These are phyloP conservation scores for Protobothrops mucrosquamatus DNA, from an alignment of 2,113 vertebrate genomes.

Conservation along the genomic window DNA sequence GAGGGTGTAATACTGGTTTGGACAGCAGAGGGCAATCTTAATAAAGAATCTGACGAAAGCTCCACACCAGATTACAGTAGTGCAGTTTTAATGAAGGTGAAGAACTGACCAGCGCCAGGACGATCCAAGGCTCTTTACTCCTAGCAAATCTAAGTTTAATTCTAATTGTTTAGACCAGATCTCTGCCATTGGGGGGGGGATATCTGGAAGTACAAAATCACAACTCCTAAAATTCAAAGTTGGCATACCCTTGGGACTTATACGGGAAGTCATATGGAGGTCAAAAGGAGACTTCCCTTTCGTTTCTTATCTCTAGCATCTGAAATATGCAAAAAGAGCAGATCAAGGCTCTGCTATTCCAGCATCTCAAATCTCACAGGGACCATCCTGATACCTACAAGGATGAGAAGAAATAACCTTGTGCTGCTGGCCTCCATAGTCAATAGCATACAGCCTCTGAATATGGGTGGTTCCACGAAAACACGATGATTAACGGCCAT, in stretches of 20 bases:
- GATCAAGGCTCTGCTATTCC: neutral
- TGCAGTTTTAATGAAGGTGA: neutral
- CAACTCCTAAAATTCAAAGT: neutral
- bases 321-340: neutral
- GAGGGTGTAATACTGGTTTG: neutral
- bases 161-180: neutral
- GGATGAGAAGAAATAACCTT: neutral
- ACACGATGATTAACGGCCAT: neutral
- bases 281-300: neutral
- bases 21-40: conserved; percentile 13
- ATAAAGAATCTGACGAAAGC: neutral
- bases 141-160: neutral
- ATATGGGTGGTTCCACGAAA: neutral
- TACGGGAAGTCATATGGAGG: neutral
- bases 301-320: neutral
- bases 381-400: neutral
- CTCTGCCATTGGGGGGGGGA: neutral
- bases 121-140: neutral
- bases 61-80: neutral
- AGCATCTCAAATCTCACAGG: neutral
- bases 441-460: neutral
- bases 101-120: neutral
- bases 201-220: neutral
- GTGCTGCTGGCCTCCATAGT: neutral
- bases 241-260: neutral